Conservation (phyloP, 2,888 invertebrate genomes). For the Pardosa pseudoannulata region DNA sequence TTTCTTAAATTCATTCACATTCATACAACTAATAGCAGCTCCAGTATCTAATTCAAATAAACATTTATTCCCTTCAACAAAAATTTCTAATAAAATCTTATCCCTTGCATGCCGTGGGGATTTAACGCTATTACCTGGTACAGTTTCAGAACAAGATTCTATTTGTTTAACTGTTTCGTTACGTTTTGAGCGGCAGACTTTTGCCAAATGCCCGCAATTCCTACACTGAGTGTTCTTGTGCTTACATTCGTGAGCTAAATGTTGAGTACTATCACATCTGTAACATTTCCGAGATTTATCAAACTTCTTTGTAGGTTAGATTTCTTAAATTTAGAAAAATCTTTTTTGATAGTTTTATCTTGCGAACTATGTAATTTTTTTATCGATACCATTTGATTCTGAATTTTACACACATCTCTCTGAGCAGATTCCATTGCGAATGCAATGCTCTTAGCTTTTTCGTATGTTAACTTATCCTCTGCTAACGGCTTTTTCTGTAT, state of each 20-base stretch:
- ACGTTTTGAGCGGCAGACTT: constrained; percentile 54
- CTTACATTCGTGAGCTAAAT: constrained; percentile 47
- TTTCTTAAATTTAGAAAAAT: constrained; percentile 53
- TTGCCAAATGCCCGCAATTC: constrained; percentile 52
- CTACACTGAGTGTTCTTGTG: constrained; percentile 44
- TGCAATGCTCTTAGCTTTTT: constrained; percentile 54
- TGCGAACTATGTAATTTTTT: constrained; percentile 33
- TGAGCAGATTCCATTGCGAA: constrained; percentile 54
- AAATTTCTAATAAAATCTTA: constrained; percentile 54
- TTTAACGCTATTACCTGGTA: constrained; percentile 53
- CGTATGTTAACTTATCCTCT: constrained; percentile 54
- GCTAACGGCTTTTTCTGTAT: constrained; percentile 54
- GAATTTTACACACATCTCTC: constrained; percentile 54
- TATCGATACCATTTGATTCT: constrained; percentile 53
- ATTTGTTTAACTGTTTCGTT: constrained; percentile 57
- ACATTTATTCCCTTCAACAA: constrained; percentile 54
- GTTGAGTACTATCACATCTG: constrained; percentile 58
- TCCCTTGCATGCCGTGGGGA: constrained; percentile 52
- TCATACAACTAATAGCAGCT: constrained; percentile 43
- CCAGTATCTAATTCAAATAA: constrained; percentile 40
- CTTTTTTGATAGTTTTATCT: constrained; percentile 44
- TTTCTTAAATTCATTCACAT: constrained; percentile 46
- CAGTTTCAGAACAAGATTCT: constrained; percentile 53
- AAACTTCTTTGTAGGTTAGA: constrained; percentile 51
- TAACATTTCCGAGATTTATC: constrained; percentile 53